Base-by-base conservation (phyloP, 2,888 invertebrate species). In the Bhutanitis thaidina region DNA sequence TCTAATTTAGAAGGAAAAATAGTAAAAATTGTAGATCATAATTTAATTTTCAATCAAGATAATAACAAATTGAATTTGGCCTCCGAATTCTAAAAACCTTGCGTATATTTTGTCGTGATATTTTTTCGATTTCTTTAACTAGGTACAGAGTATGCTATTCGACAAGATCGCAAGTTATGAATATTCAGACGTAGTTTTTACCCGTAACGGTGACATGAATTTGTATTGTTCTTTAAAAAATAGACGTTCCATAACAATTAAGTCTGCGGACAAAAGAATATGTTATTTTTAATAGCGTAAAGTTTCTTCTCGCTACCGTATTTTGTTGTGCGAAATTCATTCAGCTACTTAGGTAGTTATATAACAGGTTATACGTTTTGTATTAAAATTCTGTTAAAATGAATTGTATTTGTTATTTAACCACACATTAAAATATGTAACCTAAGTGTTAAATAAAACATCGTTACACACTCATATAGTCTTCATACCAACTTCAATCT, bases 121-220 rank as follows among this genome's bases (percentile, higher is more conserved):
- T 48, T 52, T 47, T 29, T 29, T 20, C 7, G 49, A 25, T 43
- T 37, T 43, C 36, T 27, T 46, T 9, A 43, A 43, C 52, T 32
- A 13, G 15, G 5, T 25, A 30, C 32, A 37, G 13, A 15, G 15
- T 47, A 48, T 52, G 43, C 39, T 25, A 47, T 38, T 43, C 27
- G 43, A n/a, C n/a, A n/a, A 49, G 49, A 51, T 44, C 54, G 47
- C 46, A 54, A 45, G 27, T 56, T 34, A 76, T 83, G 63, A 67
- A 83, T 84, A 84, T 85, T 82, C 77, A 86, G 74, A 57, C 27
- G 43, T 12, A 71, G 78, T 82, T 86, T 85, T 85, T 84, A 84
- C 63, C 68, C 77, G 80, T 78, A 80, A 79, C 81, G 75, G 81
- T 77, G 80, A 80, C 85, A 80, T 78, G 79, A 80, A 81, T 77